These are phyloP conservation scores for Phoxinus dragarum DNA, from an alignment of 2,797 vertebrate species.

Conservation along the genomic window DNA sequence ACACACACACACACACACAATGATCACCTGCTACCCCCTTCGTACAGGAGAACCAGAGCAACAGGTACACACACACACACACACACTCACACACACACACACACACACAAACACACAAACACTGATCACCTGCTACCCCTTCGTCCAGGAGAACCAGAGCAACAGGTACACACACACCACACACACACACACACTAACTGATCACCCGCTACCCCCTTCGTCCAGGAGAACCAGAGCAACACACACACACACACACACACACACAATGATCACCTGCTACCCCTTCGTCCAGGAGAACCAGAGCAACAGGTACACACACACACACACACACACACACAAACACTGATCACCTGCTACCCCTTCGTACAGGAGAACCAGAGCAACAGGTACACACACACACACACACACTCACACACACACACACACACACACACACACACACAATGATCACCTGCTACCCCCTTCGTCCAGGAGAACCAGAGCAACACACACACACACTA, in stretches of 20 bases:
- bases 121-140: too few species aligned
- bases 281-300: conserved; percentile 98
- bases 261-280: conserved; percentile 91
- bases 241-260: not conserved
- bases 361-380: too few species aligned
- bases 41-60: conserved; percentile 96
- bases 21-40: conserved; percentile 99
- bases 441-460: too few species aligned
- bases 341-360: not conserved
- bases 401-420: not conserved
- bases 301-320: too few species aligned
- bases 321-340: conserved; percentile 14
- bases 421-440: too few species aligned
- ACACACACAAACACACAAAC: not conserved
- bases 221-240: conserved; percentile 96
- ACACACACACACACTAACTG: conserved; percentile 71
- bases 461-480: too few species aligned
- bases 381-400: not conserved
- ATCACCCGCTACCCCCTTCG: conserved; percentile 98
- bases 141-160: too few species aligned
- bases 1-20: not conserved
- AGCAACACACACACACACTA: not conserved
- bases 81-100: not conserved
- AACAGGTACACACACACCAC: too few species aligned
- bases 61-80: conserved; percentile 80